phyloP scores from a whole-genome alignment of 2,113 vertebrate species.

The Plectropomus leopardus region DNA sequence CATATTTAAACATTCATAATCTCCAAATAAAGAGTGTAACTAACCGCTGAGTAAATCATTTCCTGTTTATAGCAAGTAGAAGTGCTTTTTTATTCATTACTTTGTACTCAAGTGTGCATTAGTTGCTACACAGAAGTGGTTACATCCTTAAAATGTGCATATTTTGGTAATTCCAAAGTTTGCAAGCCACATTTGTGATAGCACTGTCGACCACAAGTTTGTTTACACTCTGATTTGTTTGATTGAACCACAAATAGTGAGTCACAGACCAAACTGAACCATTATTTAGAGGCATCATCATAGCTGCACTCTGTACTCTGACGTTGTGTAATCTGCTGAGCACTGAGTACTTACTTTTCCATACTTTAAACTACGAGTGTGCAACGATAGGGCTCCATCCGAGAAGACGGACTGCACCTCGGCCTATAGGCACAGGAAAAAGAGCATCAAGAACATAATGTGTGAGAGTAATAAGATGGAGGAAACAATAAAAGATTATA shows the following conservation, averaged over 20 bases:
- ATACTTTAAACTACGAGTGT: conserved; percentile 96
- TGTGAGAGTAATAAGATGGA: not conserved
- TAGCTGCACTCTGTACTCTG: not conserved
- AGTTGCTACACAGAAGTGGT: not conserved
- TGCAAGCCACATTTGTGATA: not conserved
- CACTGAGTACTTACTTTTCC: conserved; percentile 89
- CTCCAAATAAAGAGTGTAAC: not conserved
- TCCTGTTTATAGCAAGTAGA: not conserved
- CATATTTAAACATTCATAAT: not conserved
- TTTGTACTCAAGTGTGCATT: not conserved
- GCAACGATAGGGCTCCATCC: conserved; percentile 93
- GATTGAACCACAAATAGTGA: not conserved
- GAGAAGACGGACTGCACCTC: conserved; percentile 97
- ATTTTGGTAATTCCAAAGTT: not conserved
- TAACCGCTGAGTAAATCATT: not conserved
- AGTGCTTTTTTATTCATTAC: not conserved
- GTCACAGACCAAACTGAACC: not conserved
- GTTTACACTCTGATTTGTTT: not conserved
- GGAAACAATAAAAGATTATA: not conserved
- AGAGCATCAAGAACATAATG: conserved; percentile 69
- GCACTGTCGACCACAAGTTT: not conserved
- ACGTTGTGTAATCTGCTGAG: not conserved
- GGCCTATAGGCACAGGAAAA: conserved; percentile 85
- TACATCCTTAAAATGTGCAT: not conserved
- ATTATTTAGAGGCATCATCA: not conserved